Evolutionary conservation across 2,797 vertebrate species (phyloP), one percentile per base, ranked within the genome.

Genomic region (Epinephelus coioides): DNA sequence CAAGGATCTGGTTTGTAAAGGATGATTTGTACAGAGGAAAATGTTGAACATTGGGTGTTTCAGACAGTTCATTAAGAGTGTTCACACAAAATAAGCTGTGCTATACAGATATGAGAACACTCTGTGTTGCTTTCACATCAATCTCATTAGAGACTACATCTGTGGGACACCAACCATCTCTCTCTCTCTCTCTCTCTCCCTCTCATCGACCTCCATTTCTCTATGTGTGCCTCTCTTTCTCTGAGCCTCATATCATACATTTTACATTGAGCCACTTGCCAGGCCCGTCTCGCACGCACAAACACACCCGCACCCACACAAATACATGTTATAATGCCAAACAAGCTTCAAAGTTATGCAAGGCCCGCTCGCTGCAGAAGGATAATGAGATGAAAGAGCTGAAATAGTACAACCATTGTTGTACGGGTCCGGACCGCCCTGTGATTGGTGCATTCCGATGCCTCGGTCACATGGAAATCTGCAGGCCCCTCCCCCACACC

Each of bases 341-440:
- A 91, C 85, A 82, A 88, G 90, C 88, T 85, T 90, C 89, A 83
- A 90, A 93, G 93, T 93, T 91, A 92, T 86, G 85, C 90, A 82
- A 92, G 88, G 83, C 87, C 82, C 1, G 72, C 84, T 89, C 60
- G 76, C 85, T 88, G 85, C 85, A 73, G 86, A 83, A 79, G 89
- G 85, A 89, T 94, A 92, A 94, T 92, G 79, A 92, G 88, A 90
- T 88, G 73, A 90, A 93, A 91, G 84, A 69, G 86, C 86, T 90
- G 65, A 89, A 92, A 95, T 94, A 95, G 91, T 90, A 63, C 87
- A 60, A 57, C 89, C 89, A 95, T 94, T 94, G 94, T 94, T 92
- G 71, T 85, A 47, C 2, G 82, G 71, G 79, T 66, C 76, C 11
- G 49, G 79, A 84, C 82, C 63, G 78, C 76, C 89, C 86, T 85